Evolutionary conservation across 2,888 invertebrate genomes (phyloP).

Genomic region (Villa cingulata): DNA sequence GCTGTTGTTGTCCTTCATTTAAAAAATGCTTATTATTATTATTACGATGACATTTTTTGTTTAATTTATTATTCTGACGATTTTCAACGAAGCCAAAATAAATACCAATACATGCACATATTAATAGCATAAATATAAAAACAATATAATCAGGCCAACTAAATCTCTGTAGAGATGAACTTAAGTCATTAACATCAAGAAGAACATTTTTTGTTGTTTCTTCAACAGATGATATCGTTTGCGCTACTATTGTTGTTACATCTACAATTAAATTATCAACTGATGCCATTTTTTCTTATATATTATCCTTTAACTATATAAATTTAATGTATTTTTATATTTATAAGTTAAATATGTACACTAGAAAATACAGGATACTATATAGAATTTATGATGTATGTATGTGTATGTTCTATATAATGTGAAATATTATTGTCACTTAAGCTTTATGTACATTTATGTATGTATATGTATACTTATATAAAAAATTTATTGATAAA

Average conservation of each 20-base stretch:
- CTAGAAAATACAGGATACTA: no score
- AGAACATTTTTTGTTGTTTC: background rate
- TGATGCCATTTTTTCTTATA: background rate
- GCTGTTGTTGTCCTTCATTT: background rate
- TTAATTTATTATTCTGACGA: slow-evolving; percentile 38
- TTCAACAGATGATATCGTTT: background rate
- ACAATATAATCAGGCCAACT: slow-evolving; percentile 64
- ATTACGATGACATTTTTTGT: slow-evolving; percentile 15
- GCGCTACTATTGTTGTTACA: no score
- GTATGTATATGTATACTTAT: no score
- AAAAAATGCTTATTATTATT: background rate
- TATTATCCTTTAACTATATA: no score
- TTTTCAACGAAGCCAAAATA: slow-evolving; percentile 69
- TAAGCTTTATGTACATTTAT: no score
- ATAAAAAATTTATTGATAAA: no score
- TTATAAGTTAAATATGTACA: no score
- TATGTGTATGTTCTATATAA: no score
- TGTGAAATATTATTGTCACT: no score
- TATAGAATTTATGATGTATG: no score
- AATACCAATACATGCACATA: slow-evolving; percentile 64
- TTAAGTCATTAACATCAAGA: slow-evolving; percentile 30
- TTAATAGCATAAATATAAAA: slow-evolving; percentile 60
- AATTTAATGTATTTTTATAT: no score
- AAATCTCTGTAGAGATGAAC: slow-evolving; percentile 47
- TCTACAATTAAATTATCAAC: background rate